Base-by-base conservation (phyloP, 1,140 invertebrate species). In the Bombus polaris region DNA sequence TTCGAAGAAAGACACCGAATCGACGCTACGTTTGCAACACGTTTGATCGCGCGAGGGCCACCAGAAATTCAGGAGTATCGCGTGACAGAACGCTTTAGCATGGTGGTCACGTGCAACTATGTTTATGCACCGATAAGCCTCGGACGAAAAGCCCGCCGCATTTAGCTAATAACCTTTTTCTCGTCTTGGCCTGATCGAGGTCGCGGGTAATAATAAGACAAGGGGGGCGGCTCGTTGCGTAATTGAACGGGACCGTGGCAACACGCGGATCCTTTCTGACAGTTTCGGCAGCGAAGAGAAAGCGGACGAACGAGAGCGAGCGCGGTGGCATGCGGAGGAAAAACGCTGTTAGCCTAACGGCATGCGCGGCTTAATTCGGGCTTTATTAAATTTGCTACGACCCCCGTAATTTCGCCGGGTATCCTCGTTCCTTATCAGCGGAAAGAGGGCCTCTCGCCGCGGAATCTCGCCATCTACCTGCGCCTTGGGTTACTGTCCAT, bases 401-500 rank as follows among this genome's bases (percentile, higher is more conserved):
- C 82, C 82, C 77, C 83, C 70, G 83, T 85, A 85, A 85, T 85
- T 85, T 85, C 83, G 75, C 37, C 57, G 73, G 59, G 78, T 70
- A 76, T 73, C 70, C 83, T 53, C 79, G 87, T 74, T 78, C 85
- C 87, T 89, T 89, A 89, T 89, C 88, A 89, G 87, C 79, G 88
- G 87, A 70, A 81, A 79, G 78, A 66, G 73, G 57, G 62, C 83
- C 59, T n/a, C 66, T n/a, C 32, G 72, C 78, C 78, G 65, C 79
- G 79, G 72, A 86, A 89, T 89, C 87, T 89, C 73, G 77, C 62
- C 84, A 89, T 89, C 84, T 57, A 82, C 83, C 57, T 44, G 66
- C 81, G 88, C 89, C 89, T 90, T 90, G 88, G 89, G 89, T 90
- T 90, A 90, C 88, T 90, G 89, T 90, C 88, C 89, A 90, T 90